A percentile compares a stretch with the other conserved stretches of the same genome.
Evolutionary conservation across 2,797 vertebrate species (phyloP).

Genomic region (Hypotaenidia philippensis): DNA sequence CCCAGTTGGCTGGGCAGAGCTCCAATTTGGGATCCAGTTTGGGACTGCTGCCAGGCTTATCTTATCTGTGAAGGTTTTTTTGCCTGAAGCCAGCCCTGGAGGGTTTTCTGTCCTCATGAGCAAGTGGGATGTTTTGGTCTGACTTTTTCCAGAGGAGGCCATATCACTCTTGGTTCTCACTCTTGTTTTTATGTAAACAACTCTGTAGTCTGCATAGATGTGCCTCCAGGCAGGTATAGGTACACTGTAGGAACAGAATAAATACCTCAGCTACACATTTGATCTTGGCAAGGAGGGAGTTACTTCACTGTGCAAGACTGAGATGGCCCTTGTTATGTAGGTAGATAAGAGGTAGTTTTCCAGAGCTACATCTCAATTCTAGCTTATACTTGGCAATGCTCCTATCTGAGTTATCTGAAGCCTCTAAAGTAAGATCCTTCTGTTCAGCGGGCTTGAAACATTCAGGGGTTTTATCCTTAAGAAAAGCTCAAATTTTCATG

Average conservation of each 20-base stretch:
- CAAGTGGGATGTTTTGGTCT: neutral
- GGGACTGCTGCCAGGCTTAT: neutral
- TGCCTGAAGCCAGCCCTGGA: slow-evolving; percentile 22
- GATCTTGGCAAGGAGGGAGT: neutral
- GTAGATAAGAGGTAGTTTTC: neutral
- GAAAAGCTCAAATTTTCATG: neutral
- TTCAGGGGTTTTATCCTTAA: neutral
- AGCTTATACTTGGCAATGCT: neutral
- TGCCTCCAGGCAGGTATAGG: neutral
- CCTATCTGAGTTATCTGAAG: neutral
- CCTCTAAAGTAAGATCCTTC: neutral
- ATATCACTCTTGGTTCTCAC: neutral
- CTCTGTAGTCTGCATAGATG: neutral
- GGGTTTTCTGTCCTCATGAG: neutral
- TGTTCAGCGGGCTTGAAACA: neutral
- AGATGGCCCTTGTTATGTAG: neutral
- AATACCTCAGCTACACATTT: neutral
- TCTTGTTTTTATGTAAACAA: neutral
- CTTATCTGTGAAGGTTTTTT: neutral
- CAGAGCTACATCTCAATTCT: neutral
- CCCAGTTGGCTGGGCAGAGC: neutral
- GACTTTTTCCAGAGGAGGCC: neutral
- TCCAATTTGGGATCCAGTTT: neutral
- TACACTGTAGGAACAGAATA: neutral
- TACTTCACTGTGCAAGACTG: neutral